Percentiles rank a stretch among this genome's conserved stretches.
Conservation (phyloP, 2,113 vertebrate genomes). For the Dromas ardeola region DNA sequence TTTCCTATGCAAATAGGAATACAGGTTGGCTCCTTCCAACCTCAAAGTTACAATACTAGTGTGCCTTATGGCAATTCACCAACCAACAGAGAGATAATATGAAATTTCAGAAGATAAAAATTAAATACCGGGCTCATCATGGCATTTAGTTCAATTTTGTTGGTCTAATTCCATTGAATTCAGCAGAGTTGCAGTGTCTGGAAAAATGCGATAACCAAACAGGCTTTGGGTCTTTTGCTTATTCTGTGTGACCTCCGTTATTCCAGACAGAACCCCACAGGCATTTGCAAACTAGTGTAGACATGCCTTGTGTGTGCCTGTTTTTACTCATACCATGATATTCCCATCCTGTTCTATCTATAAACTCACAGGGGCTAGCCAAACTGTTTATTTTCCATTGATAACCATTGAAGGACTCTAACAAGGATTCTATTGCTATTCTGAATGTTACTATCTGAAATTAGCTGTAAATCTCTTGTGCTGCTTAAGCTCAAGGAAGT, state of each 20-base stretch:
- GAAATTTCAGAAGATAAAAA: background rate
- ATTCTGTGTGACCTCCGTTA: background rate
- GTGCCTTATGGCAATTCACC: background rate
- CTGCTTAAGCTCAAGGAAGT: constrained; percentile 3
- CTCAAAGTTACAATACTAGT: background rate
- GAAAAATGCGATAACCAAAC: background rate
- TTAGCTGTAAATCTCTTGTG: background rate
- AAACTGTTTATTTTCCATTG: constrained; percentile 28
- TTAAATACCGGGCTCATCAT: background rate
- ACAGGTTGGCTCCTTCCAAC: background rate
- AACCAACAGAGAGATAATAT: background rate
- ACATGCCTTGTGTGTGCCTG: background rate
- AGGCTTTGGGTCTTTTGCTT: background rate
- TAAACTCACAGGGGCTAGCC: background rate
- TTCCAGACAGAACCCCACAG: background rate
- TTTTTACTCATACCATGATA: background rate
- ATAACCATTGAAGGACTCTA: background rate
- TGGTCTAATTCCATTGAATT: background rate
- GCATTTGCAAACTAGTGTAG: background rate
- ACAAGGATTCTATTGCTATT: background rate
- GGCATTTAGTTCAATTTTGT: background rate
- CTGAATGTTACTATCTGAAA: background rate
- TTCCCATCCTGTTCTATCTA: background rate
- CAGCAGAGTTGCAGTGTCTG: background rate
- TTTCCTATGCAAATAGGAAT: background rate